Percentiles rank a stretch among this genome's conserved stretches.
Conservation (phyloP, 2,797 vertebrate genomes). For the Ceryle rudis region DNA sequence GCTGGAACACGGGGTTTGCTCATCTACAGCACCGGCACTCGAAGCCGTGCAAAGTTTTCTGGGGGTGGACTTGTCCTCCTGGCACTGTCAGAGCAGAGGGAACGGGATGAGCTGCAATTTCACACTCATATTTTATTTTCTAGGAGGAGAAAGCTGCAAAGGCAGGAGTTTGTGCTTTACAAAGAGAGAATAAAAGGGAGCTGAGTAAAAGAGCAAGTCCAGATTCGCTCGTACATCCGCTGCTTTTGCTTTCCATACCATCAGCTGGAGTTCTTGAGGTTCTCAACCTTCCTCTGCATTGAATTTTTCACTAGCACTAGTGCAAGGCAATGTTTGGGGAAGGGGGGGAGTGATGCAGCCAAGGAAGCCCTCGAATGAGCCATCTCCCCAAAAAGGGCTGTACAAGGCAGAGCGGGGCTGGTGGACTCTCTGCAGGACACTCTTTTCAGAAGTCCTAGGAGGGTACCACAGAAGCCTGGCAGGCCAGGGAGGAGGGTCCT, state of each 20-base stretch:
- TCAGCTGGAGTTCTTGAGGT: neutral
- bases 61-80: neutral
- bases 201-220: neutral
- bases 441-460: neutral
- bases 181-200: neutral
- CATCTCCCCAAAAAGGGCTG: neutral
- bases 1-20: neutral
- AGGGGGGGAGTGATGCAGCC: neutral
- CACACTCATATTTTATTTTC: fast-evolving
- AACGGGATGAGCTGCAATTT: neutral
- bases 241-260: neutral
- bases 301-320: neutral
- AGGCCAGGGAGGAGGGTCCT: neutral
- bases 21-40: fast-evolving
- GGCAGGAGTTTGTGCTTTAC: neutral
- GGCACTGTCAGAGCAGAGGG: neutral
- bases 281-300: fast-evolving
- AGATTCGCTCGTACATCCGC: fast-evolving
- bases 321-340: neutral
- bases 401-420: fast-evolving
- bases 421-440: neutral
- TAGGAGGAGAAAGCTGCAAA: neutral
- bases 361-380: neutral
- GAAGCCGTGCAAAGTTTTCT: neutral
- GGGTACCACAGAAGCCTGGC: neutral